These are phyloP conservation scores for Trypoxylon attenuatum DNA, from an alignment of 2,888 invertebrate species.

Conservation along the genomic window DNA sequence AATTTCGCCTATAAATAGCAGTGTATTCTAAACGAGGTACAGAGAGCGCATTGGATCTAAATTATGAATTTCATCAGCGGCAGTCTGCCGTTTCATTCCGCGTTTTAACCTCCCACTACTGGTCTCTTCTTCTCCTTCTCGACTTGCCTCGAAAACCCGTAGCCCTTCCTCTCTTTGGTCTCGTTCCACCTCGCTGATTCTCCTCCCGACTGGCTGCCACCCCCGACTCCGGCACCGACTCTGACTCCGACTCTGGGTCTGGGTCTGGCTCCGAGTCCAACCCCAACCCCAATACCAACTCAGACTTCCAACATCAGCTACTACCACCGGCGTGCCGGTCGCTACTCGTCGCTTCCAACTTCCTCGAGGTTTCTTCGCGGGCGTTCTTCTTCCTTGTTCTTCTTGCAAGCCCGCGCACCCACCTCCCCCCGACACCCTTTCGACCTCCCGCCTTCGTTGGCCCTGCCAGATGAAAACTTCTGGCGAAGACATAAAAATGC, in stretches of 20 bases:
- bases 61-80: slow-evolving; percentile 75
- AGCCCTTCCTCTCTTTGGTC: slow-evolving; percentile 30
- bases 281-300: no score
- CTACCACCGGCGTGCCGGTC: no score
- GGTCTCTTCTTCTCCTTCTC: slow-evolving; percentile 22
- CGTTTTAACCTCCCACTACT: slow-evolving; percentile 61
- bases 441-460: slow-evolving; percentile 3
- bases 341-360: no score
- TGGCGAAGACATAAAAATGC: slow-evolving; percentile 75
- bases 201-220: no score
- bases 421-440: slow-evolving; percentile 12
- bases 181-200: slow-evolving; percentile 26
- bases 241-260: no score
- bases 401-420: no score
- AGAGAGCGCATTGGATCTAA: slow-evolving; percentile 74
- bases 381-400: slow-evolving; percentile 17
- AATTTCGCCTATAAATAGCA: slow-evolving; percentile 75
- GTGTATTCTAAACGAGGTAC: slow-evolving; percentile 75
- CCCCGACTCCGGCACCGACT: no score
- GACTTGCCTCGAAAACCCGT: slow-evolving; percentile 18
- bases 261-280: no score
- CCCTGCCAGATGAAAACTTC: slow-evolving; percentile 67
- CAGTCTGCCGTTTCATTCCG: slow-evolving; percentile 74
- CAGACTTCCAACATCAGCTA: no score
- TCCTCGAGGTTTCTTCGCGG: slow-evolving; percentile 42